Conservation (phyloP, 2,797 vertebrate species). For the Taeniopygia guttata region DNA sequence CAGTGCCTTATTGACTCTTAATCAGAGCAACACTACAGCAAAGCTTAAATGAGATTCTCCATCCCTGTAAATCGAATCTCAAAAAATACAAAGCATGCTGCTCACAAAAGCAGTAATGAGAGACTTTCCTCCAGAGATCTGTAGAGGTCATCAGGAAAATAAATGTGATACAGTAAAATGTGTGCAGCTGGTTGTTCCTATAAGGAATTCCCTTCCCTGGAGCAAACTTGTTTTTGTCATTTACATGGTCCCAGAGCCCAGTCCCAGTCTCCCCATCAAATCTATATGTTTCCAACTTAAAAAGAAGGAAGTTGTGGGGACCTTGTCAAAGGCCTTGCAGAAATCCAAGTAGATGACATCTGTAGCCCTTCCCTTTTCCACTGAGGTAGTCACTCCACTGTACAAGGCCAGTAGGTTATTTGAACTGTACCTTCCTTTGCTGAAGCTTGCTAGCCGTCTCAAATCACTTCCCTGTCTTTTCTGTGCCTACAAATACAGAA, state of each 20-base stretch:
- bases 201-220: background rate
- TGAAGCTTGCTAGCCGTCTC: background rate
- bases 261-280: background rate
- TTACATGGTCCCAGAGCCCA: fast-evolving
- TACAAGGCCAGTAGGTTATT: too few relatives aligned
- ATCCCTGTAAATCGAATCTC: background rate
- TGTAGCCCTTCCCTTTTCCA: background rate
- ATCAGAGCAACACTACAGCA: background rate
- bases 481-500: background rate
- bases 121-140: background rate
- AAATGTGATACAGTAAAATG: background rate
- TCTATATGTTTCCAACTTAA: background rate
- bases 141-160: background rate
- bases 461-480: background rate
- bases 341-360: background rate
- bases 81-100: background rate
- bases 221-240: background rate
- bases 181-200: background rate
- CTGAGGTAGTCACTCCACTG: background rate
- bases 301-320: background rate
- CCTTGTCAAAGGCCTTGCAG: background rate
- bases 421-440: background rate
- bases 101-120: background rate
- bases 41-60: background rate
- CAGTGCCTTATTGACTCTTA: background rate